phyloP scores from a whole-genome alignment of 2,797 vertebrate genomes.

The Peromyscus melanophrys region DNA sequence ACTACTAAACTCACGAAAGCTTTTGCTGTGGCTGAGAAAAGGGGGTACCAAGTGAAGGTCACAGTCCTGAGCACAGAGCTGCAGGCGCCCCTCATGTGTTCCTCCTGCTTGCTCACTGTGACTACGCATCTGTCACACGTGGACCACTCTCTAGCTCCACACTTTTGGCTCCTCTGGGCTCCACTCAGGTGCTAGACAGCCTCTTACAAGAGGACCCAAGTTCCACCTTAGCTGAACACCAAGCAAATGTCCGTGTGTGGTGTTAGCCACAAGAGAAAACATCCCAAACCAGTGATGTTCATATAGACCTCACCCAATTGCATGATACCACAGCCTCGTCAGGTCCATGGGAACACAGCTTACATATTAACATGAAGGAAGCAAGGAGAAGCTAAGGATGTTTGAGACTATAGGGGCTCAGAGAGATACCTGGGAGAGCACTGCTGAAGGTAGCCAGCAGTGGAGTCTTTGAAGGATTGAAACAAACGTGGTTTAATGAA shows the following conservation, averaged over 20 bases:
- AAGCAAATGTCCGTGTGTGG: not conserved
- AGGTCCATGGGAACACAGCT: not conserved
- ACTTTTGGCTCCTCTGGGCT: not conserved
- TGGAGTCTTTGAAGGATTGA: not conserved
- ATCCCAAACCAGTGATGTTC: not conserved
- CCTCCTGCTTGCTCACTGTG: not conserved
- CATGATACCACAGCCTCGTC: not conserved
- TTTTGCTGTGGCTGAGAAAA: not conserved
- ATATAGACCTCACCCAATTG: not conserved
- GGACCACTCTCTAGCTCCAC: no score
- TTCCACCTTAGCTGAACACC: not conserved
- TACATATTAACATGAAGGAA: not conserved
- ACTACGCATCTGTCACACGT: not conserved
- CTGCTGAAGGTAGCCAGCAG: not conserved
- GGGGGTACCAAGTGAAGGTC: not conserved
- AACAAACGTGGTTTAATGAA: constrained; percentile 17
- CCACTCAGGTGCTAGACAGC: not conserved
- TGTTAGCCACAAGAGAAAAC: not conserved
- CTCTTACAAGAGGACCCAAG: not conserved
- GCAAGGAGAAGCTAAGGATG: not conserved
- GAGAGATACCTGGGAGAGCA: not conserved
- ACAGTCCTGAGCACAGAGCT: not conserved
- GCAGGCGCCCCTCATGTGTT: accelerated
- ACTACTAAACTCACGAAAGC: not conserved
- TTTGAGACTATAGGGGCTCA: not conserved